Percentiles rank a stretch among this genome's conserved stretches.
phyloP scores from a whole-genome alignment of 2,888 invertebrate species.

The Euspilapteryx auroguttella region DNA sequence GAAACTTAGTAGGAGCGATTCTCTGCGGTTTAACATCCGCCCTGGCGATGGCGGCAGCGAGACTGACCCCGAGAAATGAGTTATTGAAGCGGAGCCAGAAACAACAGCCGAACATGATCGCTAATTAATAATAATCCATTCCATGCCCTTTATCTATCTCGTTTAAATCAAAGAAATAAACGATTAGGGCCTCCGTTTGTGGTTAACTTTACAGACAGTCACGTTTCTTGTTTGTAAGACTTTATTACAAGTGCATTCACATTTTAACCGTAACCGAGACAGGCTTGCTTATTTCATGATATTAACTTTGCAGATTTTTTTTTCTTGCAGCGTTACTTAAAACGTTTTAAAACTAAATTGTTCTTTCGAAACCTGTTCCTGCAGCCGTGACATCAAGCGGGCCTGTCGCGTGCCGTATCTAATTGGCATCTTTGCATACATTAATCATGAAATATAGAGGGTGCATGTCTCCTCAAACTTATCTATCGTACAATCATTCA shows the following conservation, averaged over 20 bases:
- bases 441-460: conserved; percentile 22
- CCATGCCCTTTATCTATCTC: conserved; percentile 1
- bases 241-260: no score
- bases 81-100: conserved; percentile 44
- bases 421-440: conserved; percentile 44
- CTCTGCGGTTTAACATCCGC: conserved; percentile 30
- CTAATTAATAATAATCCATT: conserved; percentile 16
- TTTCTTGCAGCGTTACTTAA: no score
- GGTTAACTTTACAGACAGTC: no score
- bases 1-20: conserved; percentile 19
- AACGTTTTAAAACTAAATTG: no score
- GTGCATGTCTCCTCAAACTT: no score
- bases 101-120: conserved; percentile 24
- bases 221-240: no score
- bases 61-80: conserved; percentile 53
- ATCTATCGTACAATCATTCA: conserved; percentile 12
- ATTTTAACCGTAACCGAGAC: no score
- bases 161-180: conserved; percentile 2
- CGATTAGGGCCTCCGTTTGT: neutral
- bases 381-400: conserved; percentile 17
- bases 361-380: conserved; percentile 22
- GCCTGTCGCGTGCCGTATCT: conserved; percentile 32
- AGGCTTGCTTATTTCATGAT: no score
- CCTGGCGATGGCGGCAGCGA: conserved; percentile 31
- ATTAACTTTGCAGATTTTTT: no score